Percentiles rank a stretch among this genome's conserved stretches.
phyloP scores from a whole-genome alignment of 2,888 invertebrate species.

The Boloria selene region DNA sequence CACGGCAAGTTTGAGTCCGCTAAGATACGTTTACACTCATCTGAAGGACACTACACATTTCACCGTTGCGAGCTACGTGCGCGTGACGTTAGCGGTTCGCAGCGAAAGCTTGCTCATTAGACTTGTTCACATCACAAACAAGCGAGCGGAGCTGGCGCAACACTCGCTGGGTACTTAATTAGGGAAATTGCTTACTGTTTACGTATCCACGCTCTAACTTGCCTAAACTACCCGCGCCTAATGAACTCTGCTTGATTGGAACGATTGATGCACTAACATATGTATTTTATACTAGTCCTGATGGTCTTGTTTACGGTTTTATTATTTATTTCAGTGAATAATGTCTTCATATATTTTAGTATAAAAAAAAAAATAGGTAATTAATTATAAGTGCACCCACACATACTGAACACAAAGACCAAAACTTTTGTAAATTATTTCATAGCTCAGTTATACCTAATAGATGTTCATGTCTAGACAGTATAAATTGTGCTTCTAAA shows the following conservation, averaged over 20 bases:
- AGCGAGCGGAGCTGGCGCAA: conserved; percentile 47
- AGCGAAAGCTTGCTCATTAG: conserved; percentile 54
- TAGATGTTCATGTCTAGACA: conserved; percentile 51
- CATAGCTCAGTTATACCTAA: conserved; percentile 39
- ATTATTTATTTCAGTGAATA: too few relatives aligned
- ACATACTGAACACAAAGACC: conserved; percentile 14
- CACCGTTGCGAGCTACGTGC: conserved; percentile 43
- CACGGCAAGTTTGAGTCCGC: conserved; percentile 22
- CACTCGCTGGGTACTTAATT: conserved; percentile 67
- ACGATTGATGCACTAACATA: conserved; percentile 23
- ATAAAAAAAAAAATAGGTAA: background rate
- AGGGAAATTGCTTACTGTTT: conserved; percentile 70
- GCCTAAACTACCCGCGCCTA: conserved; percentile 54
- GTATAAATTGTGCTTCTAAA: conserved; percentile 50
- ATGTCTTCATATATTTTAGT: too few relatives aligned
- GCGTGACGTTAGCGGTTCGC: conserved; percentile 38
- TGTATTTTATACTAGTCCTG: background rate
- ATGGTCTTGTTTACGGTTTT: background rate
- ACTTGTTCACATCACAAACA: conserved; percentile 56
- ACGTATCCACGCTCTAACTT: conserved; percentile 60
- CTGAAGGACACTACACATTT: conserved; percentile 46
- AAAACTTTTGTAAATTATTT: conserved; percentile 12
- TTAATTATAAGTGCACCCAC: background rate
- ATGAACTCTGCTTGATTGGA: conserved; percentile 35
- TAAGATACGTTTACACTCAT: conserved; percentile 36